Evolutionary conservation across 1,140 invertebrate species (phyloP).

Genomic region (Lepidurus apus): DNA sequence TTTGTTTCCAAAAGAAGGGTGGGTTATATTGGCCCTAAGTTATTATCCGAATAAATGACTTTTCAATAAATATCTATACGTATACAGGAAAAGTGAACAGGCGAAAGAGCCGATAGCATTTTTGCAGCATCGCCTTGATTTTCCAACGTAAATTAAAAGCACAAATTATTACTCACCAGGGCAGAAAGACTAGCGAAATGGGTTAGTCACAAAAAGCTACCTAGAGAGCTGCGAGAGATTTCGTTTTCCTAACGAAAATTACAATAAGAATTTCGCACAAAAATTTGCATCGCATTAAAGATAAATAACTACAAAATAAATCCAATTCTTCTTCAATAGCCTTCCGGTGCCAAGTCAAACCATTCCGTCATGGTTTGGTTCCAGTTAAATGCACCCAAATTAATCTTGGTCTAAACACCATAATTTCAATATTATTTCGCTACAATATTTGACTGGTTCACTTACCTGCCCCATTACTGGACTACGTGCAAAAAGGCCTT

Average conservation of each 20-base stretch:
- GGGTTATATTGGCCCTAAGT: slow-evolving; percentile 10
- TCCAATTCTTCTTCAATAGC: neutral
- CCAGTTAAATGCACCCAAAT: slow-evolving; percentile 59
- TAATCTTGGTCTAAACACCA: slow-evolving; percentile 56
- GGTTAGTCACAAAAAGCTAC: neutral
- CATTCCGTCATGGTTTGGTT: slow-evolving; percentile 59
- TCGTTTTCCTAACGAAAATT: neutral
- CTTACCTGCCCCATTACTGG: slow-evolving; percentile 72
- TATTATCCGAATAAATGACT: neutral
- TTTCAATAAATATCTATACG: neutral
- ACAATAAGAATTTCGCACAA: neutral
- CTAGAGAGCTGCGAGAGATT: slow-evolving; percentile 10
- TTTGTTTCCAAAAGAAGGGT: neutral
- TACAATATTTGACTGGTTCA: slow-evolving; percentile 34
- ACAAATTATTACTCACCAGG: neutral
- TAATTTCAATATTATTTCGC: slow-evolving; percentile 26
- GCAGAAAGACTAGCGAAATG: neutral
- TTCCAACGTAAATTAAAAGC: neutral
- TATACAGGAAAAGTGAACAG: too few relatives aligned
- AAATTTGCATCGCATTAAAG: neutral
- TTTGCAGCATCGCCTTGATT: neutral
- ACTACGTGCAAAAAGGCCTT: slow-evolving; percentile 62
- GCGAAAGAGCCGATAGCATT: neutral
- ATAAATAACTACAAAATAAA: neutral
- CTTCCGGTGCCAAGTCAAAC: slow-evolving; percentile 55